A percentile compares a stretch with the other conserved stretches of the same genome.
Conservation (phyloP, 2,113 vertebrate species). For the Apus apus region DNA sequence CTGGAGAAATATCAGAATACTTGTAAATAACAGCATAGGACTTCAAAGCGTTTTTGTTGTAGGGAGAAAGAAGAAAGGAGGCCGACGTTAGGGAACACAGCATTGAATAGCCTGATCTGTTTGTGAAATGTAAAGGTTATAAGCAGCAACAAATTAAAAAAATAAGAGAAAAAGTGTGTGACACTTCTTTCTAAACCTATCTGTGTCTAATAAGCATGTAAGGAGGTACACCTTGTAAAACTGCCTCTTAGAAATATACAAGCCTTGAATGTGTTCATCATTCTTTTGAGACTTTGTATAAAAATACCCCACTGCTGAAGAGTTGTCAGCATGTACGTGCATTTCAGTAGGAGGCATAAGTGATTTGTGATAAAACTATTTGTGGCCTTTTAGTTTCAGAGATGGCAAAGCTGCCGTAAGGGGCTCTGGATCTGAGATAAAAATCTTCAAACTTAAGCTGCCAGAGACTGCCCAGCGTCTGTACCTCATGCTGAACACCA, state of each 20-base stretch:
- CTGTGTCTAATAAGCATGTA: neutral
- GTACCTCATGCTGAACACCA: neutral
- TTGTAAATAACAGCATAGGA: conserved; percentile 71
- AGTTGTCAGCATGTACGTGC: neutral
- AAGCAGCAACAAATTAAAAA: conserved; percentile 10
- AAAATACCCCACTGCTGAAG: neutral
- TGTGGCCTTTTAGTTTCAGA: neutral
- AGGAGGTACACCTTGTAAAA: neutral
- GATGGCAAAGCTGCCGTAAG: neutral
- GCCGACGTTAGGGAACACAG: conserved; percentile 62
- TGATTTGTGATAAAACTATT: neutral
- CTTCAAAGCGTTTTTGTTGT: conserved; percentile 79
- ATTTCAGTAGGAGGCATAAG: neutral
- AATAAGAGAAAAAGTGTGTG: neutral
- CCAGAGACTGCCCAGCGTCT: neutral
- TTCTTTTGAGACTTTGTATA: neutral
- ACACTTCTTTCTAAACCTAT: neutral
- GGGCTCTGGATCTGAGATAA: neutral
- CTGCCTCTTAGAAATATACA: neutral
- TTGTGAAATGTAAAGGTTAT: conserved; percentile 54
- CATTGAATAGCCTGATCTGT: conserved; percentile 49
- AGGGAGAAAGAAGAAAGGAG: conserved; percentile 66
- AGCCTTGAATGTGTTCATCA: neutral
- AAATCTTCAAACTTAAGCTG: neutral
- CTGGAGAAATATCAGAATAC: conserved; percentile 83